Evolutionary conservation across 2,797 vertebrate genomes (phyloP), one percentile per base, ranked within the genome.

Genomic region (Odontamblyopus lacepedii): DNA sequence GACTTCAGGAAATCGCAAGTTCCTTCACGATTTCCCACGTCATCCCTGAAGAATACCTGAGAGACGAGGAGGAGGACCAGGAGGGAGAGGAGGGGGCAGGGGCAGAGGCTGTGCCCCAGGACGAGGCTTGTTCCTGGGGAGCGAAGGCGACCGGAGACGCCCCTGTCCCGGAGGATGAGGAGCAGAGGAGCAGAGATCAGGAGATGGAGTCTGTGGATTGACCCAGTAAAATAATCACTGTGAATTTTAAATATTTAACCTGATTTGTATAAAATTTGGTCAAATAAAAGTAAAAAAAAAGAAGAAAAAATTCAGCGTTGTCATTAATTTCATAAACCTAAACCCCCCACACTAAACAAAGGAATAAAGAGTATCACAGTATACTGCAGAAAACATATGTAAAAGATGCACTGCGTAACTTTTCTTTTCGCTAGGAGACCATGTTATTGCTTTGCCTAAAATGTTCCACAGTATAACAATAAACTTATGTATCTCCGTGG

Each of bases 21-120:
- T 93, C 92, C 29, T 97, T 98, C 80, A 89, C 74, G 18, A 91
- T 95, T 70, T 92, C 93, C 63, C 95, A 95, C 6, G 65, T 83
- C 9, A 6, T 83, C 0, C 27, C 90, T 16, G 48, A 80, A 61
- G 89, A 92, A n/a, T 32, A 23, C 1, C 32, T 32, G 63, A 5
- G 35, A 12, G 12, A 26, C 4, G 41, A 48, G 12, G 41, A 48
- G 26, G 6, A n/a, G 32, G 41, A 27, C 11, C 11, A 16, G n/a
- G 41, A 48, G 44, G 26, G 3, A 5, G 41, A 18, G 63, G 41
- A 18, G 63, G 64, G 44, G 41, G 26, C 13, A 5, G 6, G 29
- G 63, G 63, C 63, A 5, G 62, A 8, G 6, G 35, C 32, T 4
- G 38, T 6, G 6, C 23, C 41, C 41, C 63, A 50, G 64, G 8